Base-by-base conservation (phyloP, 2,888 invertebrate genomes). In the Lepidonotus clava region DNA sequence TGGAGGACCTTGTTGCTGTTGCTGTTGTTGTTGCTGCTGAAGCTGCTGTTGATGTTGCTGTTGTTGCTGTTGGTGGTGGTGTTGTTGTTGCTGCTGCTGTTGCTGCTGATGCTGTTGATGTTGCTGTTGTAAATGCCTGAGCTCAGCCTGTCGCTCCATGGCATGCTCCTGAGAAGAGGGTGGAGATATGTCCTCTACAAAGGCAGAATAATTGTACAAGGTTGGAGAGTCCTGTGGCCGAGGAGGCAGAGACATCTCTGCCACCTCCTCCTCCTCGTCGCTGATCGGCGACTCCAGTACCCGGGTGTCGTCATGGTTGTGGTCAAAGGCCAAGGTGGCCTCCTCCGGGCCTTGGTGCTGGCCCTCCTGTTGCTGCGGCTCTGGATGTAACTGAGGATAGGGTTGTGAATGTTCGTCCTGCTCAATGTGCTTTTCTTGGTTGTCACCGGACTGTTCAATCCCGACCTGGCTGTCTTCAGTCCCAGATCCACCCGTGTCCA, bases 211-310 rank as follows among this genome's bases (percentile, higher is more conserved):
- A 36, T 51, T 51, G 32, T 51, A 61, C 18, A 67, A 51, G n/a
- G 85, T 85, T 0, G 85, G 85, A 28, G 85, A 85, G 67, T 85
- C 51, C n/a, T 85, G 85, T 1, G 85, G 85, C 21, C 71, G 85
- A 21, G 71, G 85, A 21, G 85, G 71, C n/a, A 85, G 34, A 5
- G 46, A 51, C 14, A 85, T 46, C 24, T 85, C 85, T 24, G 67
- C 41, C 18, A 67, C 85, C 18, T 46, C 85, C 32, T 85, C 67
- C 28, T 85, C 85, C 36, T 71, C 85, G n/a, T 85, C 85, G 24
- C 67, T 67, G 14, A 85, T 71, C 21, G 85, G 85, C 21, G 85
- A 85, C 32, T 85, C 85, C n/a, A 85, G 76, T 1, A 85, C 85
- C 8, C 83, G 80, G 0, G 51, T 80, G 28, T 80, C 80, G 28